phyloP scores from a whole-genome alignment of 1,140 invertebrate species.

The Macrobrachium nipponense region DNA sequence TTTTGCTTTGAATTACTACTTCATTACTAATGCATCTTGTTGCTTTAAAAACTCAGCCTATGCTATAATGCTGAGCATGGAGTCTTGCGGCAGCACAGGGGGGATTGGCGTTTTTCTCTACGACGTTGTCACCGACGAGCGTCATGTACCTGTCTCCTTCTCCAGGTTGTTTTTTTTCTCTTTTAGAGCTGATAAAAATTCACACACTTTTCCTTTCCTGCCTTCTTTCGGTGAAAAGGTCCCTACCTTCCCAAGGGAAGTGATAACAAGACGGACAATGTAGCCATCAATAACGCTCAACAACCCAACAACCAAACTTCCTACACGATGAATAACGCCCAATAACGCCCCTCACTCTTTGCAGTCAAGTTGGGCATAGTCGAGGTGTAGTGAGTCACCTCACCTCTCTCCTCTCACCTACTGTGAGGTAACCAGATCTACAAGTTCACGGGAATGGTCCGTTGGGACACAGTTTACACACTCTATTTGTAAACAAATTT shows the following conservation, averaged over 20 bases:
- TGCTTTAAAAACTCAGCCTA: slow-evolving; percentile 27
- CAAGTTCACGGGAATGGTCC: slow-evolving; percentile 53
- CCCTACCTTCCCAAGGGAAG: slow-evolving; percentile 56
- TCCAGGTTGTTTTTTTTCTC: slow-evolving; percentile 38
- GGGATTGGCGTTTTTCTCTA: slow-evolving; percentile 33
- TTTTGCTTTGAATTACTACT: too few species aligned
- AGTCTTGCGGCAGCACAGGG: slow-evolving; percentile 31
- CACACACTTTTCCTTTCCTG: slow-evolving; percentile 60
- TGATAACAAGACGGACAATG: slow-evolving; percentile 61
- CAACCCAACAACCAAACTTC: slow-evolving; percentile 41
- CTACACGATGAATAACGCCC: slow-evolving; percentile 56
- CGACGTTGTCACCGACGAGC: slow-evolving; percentile 28
- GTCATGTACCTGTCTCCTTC: slow-evolving; percentile 54
- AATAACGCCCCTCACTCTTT: slow-evolving; percentile 48
- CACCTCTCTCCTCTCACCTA: slow-evolving; percentile 56
- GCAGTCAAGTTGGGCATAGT: slow-evolving; percentile 60
- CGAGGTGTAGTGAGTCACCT: slow-evolving; percentile 60
- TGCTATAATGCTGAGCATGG: slow-evolving; percentile 23
- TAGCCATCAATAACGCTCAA: slow-evolving; percentile 53
- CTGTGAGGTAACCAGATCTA: slow-evolving; percentile 58
- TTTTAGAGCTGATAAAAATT: slow-evolving; percentile 59
- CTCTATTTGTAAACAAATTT: slow-evolving; percentile 59
- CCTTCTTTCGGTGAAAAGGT: slow-evolving; percentile 58
- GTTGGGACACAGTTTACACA: slow-evolving; percentile 56
- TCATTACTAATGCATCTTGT: too few species aligned